A percentile compares a stretch with the other conserved stretches of the same genome.
phyloP scores from a whole-genome alignment of 2,797 vertebrate species.

The Sternotherus odoratus region DNA sequence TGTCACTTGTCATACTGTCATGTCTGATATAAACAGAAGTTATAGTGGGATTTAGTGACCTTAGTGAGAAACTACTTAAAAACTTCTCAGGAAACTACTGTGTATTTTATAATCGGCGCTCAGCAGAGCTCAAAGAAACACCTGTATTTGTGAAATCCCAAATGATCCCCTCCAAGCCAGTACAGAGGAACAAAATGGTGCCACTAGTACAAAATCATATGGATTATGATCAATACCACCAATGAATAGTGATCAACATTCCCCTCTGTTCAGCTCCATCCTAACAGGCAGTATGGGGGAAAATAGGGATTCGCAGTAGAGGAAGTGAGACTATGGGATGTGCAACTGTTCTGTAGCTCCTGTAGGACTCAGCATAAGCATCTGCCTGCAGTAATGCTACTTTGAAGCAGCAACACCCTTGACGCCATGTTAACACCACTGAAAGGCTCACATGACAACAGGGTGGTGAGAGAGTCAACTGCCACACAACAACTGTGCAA shows the following conservation, averaged over 20 bases:
- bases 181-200: background rate
- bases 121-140: background rate
- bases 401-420: background rate
- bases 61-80: background rate
- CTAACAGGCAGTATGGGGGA: background rate
- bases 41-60: background rate
- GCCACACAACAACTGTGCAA: fast-evolving
- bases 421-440: background rate
- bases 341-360: background rate
- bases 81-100: conserved; percentile 2
- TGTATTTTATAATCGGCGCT: conserved; percentile 40
- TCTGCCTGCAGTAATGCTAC: background rate
- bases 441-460: background rate
- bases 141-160: conserved; percentile 24
- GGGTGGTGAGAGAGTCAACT: background rate
- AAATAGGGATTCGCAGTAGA: background rate
- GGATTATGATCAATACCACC: background rate
- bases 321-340: background rate
- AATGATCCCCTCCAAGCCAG: background rate
- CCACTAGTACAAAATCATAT: conserved; percentile 28
- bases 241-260: background rate
- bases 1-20: conserved; percentile 19
- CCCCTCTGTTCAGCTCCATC: background rate
- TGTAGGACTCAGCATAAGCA: background rate
- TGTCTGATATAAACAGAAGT: conserved; percentile 24